Evolutionary conservation across 2,113 vertebrate genomes (phyloP), one percentile per base, ranked within the genome.

Genomic region (Delphinapterus leucas): DNA sequence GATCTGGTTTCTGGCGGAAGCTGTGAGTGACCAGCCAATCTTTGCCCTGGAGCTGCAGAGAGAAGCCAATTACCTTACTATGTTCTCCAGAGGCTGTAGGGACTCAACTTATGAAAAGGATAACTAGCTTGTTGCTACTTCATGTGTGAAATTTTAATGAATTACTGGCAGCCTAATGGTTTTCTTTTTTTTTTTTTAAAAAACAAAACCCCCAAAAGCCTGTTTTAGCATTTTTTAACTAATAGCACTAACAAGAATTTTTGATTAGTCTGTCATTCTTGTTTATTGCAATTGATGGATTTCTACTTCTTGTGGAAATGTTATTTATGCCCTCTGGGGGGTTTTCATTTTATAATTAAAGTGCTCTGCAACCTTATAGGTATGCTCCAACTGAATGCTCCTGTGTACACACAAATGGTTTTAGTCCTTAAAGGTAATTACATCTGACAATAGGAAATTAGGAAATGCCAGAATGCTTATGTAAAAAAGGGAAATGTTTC

Each of bases 101-200:
- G 73, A 90, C 84, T 83, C 76, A 67, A 73, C 47, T 95, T 96
- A 81, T 58, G 76, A 93, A 97, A 94, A 77, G 93, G 96, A 84
- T 97, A 97, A 97, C 97, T 98, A 95, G 95, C 87, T 97, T 71
- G 67, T 97, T 97, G 96, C 88, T 94, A 96, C 89, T 97, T 97
- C 96, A 93, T 92, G 90, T 97, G 96, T 97, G 90, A 98, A 98
- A 97, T 98, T 97, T 98, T 97, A 98, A 97, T 97, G 97, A 97
- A 97, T 97, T 95, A 83, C 88, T 97, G 96, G 60, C 94, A 85
- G 41, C 65, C 84, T 96, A 95, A 41, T 73, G 47, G 31, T 94
- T 88, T 77, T 76, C 61, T 89, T 93, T 58, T 10, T 71, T 55
- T 65, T 49, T 82, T 33, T 1, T 1, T 17, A 31, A 65, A 73